Evolutionary conservation across 2,888 invertebrate species (phyloP), one percentile per base, ranked within the genome.

Genomic region (Scaptomyza reducta): DNA sequence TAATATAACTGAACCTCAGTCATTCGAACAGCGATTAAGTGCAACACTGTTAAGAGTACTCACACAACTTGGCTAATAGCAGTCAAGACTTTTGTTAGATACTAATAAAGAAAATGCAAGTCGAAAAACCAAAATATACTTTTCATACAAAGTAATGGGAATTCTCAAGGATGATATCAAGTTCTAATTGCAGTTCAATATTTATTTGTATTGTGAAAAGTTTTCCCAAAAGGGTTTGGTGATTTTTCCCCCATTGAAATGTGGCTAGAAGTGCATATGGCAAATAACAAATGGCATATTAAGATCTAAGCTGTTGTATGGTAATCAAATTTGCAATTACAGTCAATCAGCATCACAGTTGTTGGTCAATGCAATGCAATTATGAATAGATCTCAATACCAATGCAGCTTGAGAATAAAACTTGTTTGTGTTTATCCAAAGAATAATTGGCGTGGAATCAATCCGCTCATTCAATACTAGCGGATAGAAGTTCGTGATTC

Each of bases 271-370:
- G 22, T 22, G 22, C 22, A 22, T 22, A 22, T 22, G 22, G 14
- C 38, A 14, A 38, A 9, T 10, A 14, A 16, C 16, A 16, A 16
- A 16, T n/a, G 35, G 25, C 25, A 44, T 53, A 29, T 47, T 16
- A 18, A 33, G 14, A 53, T 9, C 18, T 25, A 4, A 35, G 18
- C 29, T 44, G 27, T 59, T 45, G 18, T 45, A 42, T 50, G 25
- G 27, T 33, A 60, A 64, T 69, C 29, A 59, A 61, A 56, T 31
- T 56, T 2, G 55, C 79, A 77, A 86, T 82, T 86, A 86, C 10
- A 63, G 77, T 60, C 86, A 75, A 79, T 83, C 72, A 66, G 53
- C 60, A 61, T 0, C 3, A 56, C 31, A 31, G 10, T 27, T 49
- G 61, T 45, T 61, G 54, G 56, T 44, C 38, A 46, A 59, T 63